Base-by-base conservation (phyloP, 2,113 vertebrate species). In the Herpetotheres cachinnans region DNA sequence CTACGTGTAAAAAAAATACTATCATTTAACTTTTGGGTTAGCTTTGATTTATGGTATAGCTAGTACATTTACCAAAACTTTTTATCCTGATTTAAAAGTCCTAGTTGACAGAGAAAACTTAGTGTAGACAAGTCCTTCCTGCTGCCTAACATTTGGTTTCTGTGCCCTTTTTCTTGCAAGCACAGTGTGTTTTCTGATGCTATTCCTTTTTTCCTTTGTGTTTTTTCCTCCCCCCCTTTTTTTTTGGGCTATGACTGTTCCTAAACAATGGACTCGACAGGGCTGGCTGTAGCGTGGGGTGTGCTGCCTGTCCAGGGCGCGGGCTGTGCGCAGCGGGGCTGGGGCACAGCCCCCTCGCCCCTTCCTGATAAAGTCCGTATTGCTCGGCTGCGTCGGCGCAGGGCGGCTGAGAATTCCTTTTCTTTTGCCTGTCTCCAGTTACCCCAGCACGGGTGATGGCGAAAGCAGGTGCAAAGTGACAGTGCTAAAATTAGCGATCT, bases 391-490 rank as follows among this genome's bases (percentile, higher is more conserved):
- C 17, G 1, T 11, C 4, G 0, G 2, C 50, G 0, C 66, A 6
- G 67, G 46, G 26, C 0, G 2, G 2, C 47, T 13, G 5, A 12
- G 52, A 59, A 82, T 67, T 84, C 47, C 80, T 61, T 27, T 21
- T 6, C 74, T 76, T 56, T 38, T 30, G 47, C 89, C 69, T 30
- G 46, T 47, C 76, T 94, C 63, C 56, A 26, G 92, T 95, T 70
- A 47, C 77, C 69, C 56, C 81, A 3, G 69, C 5, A 0, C 2
- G 38, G 77, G 69, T 70, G 94, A 67, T 86, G 83, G 65, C 6
- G 47, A 16, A 25, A 78, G 91, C 95, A 93, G 95, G 92, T 97
- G 95, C 86, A 52, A 16, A 61, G 83, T 65, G 95, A 76, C 95
- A 80, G 38, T 2, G 61, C 84, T 46, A 67, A 61, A 91, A 96